These are phyloP conservation scores for Parauchenoglanis ngamensis DNA, from an alignment of 2,797 vertebrate species.

Conservation along the genomic window DNA sequence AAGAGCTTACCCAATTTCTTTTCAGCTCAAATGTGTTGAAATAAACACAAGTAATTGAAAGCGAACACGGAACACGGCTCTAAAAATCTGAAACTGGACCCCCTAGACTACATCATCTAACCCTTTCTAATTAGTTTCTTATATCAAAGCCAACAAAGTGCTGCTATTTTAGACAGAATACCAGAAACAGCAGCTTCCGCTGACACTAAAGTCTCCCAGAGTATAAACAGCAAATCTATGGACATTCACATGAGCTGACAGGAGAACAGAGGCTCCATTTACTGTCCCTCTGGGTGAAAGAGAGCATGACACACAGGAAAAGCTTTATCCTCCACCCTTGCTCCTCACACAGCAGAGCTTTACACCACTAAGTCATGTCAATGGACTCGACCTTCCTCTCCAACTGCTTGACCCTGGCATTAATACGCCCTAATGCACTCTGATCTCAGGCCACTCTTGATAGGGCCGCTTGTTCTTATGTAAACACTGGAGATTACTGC, in stretches of 20 bases:
- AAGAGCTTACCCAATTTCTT: background rate
- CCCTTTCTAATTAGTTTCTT: background rate
- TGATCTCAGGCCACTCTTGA: slow-evolving; percentile 7
- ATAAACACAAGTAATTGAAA: background rate
- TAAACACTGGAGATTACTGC: slow-evolving; percentile 24
- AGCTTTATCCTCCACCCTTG: slow-evolving; percentile 12
- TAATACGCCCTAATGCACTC: slow-evolving; percentile 31
- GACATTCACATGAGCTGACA: slow-evolving; percentile 4
- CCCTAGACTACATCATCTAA: background rate
- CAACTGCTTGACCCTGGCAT: slow-evolving; percentile 38
- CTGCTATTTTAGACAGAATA: too few species aligned
- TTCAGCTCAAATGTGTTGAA: background rate
- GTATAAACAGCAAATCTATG: background rate
- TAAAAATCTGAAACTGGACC: background rate
- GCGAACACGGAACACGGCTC: background rate
- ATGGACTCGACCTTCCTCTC: slow-evolving; percentile 40
- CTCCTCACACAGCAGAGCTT: slow-evolving; percentile 25
- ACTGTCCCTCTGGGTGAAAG: slow-evolving; percentile 23
- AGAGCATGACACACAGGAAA: slow-evolving; percentile 26
- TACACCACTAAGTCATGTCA: slow-evolving; percentile 38
- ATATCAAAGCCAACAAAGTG: background rate
- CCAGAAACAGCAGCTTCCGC: background rate
- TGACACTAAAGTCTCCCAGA: background rate
- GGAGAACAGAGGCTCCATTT: slow-evolving; percentile 39
- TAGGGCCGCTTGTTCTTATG: slow-evolving; percentile 18